Percentiles rank a stretch among this genome's conserved stretches.
Conservation (phyloP, 2,888 invertebrate genomes). For the Geophilus truncorum region DNA sequence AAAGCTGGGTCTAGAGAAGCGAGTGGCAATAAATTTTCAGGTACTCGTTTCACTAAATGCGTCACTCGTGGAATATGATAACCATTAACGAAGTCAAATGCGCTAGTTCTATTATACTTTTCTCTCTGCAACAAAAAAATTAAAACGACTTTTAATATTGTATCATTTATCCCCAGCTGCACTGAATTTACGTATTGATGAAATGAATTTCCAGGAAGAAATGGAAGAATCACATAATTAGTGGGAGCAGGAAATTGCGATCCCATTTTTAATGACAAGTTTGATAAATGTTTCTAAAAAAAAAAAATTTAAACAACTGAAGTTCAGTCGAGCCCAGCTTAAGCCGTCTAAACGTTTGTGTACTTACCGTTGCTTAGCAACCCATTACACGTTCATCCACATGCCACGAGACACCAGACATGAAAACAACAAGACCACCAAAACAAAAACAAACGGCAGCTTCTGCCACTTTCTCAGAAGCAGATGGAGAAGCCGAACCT, state of each 20-base stretch:
- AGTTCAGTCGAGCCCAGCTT: neutral
- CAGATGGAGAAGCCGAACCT: no score
- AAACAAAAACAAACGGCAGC: no score
- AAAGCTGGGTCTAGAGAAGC: slow-evolving; percentile 5
- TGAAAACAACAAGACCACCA: no score
- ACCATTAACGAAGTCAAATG: slow-evolving; percentile 7
- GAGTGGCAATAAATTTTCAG: neutral
- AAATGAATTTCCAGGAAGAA: slow-evolving; percentile 4
- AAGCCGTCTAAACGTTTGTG: neutral
- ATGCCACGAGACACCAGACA: no score
- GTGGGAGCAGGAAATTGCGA: neutral
- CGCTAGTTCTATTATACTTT: neutral
- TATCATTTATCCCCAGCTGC: neutral
- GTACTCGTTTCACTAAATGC: neutral
- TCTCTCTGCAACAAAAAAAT: neutral
- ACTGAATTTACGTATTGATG: neutral
- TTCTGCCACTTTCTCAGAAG: no score
- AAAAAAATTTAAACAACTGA: neutral
- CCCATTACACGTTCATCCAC: neutral
- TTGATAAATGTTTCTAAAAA: neutral
- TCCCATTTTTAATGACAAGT: neutral
- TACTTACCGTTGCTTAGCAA: neutral
- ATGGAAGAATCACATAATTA: slow-evolving; percentile 19
- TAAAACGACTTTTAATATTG: no score
- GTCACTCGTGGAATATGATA: neutral